Evolutionary conservation across 2,113 vertebrate species (phyloP), one percentile per base, ranked within the genome.

Genomic region (Stegastes partitus): DNA sequence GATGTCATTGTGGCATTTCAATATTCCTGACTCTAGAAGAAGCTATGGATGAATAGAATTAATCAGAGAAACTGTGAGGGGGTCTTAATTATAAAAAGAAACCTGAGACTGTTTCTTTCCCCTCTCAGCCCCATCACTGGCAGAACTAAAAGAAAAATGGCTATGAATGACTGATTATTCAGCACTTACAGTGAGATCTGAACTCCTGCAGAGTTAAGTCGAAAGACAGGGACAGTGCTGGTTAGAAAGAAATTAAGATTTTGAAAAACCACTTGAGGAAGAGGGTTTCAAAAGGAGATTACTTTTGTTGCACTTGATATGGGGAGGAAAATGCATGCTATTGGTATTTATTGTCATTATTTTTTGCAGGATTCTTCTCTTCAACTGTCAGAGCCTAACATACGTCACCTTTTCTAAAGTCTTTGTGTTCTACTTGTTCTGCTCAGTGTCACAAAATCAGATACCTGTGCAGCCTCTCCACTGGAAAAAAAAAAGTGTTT

Each of bases 21-120:
- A 85, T 87, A 82, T 80, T 77, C 67, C 82, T 89, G 81, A 89
- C 56, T 77, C 74, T 58, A 72, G 68, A 72, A 51, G 64, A 84
- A 67, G 57, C 50, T 25, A 73, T 68, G 74, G 80, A 82, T 75
- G 58, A 89, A 90, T 62, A 72, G 73, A 90, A 86, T 88, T 74
- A 89, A 91, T 90, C 86, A 87, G 42, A 19, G 51, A 82, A 87
- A 80, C 61, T 56, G 74, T 47, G 61, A 88, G 70, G 16, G 16
- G 69, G 75, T 87, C 77, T 82, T 87, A 86, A 92, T 91, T 89
- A 87, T 26, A 68, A 61, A 67, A 26, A 34, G 53, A 3, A 10
- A 67, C 63, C 65, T 49, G 57, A 72, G 37, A 79, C 47, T 0
- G 54, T 39, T 58, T 67, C 54, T 68, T 19, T 19, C 31, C 55